Conservation (phyloP, 2,113 vertebrate genomes). For the Salvator merianae region DNA sequence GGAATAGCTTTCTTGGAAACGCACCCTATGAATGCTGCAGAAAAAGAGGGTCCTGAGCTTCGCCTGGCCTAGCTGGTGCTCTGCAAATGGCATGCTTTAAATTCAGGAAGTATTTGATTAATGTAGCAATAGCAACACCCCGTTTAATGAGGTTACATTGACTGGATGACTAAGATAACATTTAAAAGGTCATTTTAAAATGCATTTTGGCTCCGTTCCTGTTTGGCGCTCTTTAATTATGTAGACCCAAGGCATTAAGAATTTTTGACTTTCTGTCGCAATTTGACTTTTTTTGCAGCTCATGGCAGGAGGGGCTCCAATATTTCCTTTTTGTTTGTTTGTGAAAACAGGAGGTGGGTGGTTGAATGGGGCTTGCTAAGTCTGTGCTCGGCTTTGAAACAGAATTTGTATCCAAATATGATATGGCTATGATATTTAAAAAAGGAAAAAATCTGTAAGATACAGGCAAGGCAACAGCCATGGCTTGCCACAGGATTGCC, state of each 20-base stretch:
- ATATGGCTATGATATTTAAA: not conserved
- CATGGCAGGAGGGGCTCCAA: not conserved
- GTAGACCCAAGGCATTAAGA: not conserved
- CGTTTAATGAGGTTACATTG: slow-evolving; percentile 25
- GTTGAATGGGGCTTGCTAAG: not conserved
- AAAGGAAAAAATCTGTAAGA: not conserved
- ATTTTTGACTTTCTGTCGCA: not conserved
- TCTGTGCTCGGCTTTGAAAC: not conserved
- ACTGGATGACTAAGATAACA: slow-evolving; percentile 32
- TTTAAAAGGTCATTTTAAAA: slow-evolving; percentile 38
- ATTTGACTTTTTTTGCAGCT: not conserved
- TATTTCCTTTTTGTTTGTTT: too few relatives aligned
- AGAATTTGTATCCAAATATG: slow-evolving; percentile 10
- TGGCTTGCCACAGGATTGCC: too few relatives aligned
- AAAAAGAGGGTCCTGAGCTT: not conserved
- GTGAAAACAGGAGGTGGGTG: not conserved
- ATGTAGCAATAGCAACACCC: slow-evolving; percentile 33
- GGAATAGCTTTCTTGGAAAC: not conserved
- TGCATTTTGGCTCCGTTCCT: not conserved
- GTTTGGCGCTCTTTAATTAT: not conserved
- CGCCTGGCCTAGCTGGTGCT: slow-evolving; percentile 17
- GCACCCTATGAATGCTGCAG: not conserved
- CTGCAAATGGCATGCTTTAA: slow-evolving; percentile 1
- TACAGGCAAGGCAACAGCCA: too few relatives aligned
- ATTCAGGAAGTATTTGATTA: slow-evolving; percentile 29